These are phyloP conservation scores for Vespertilio murinus DNA, from an alignment of 2,797 vertebrate species.

Conservation along the genomic window DNA sequence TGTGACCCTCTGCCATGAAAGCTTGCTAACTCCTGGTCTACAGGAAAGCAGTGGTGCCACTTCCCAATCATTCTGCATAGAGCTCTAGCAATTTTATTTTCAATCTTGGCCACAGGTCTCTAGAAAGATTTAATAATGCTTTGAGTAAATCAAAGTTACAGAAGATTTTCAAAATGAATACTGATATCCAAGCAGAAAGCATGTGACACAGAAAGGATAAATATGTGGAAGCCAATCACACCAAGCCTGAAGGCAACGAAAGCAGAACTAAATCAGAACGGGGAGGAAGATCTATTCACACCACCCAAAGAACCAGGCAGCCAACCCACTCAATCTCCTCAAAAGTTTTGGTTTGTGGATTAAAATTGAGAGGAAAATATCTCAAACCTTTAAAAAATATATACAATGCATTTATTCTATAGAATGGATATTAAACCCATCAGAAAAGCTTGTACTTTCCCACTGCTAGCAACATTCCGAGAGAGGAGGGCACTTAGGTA, in stretches of 20 bases:
- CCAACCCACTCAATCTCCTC: neutral
- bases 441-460: neutral
- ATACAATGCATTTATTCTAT: neutral
- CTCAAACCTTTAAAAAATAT: neutral
- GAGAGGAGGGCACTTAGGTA: neutral
- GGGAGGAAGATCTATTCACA: neutral
- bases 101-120: neutral
- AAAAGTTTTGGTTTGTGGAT: neutral
- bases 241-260: neutral
- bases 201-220: neutral
- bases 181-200: neutral
- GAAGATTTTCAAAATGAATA: neutral
- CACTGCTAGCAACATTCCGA: neutral
- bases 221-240: neutral
- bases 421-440: neutral
- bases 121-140: slow-evolving; percentile 10
- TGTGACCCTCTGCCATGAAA: neutral
- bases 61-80: neutral
- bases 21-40: no score
- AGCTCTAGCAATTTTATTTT: neutral
- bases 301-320: neutral
- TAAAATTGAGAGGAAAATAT: neutral
- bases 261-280: neutral
- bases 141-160: neutral
- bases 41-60: neutral